phyloP scores from a whole-genome alignment of 2,888 invertebrate genomes.

The Scaptomyza parva region DNA sequence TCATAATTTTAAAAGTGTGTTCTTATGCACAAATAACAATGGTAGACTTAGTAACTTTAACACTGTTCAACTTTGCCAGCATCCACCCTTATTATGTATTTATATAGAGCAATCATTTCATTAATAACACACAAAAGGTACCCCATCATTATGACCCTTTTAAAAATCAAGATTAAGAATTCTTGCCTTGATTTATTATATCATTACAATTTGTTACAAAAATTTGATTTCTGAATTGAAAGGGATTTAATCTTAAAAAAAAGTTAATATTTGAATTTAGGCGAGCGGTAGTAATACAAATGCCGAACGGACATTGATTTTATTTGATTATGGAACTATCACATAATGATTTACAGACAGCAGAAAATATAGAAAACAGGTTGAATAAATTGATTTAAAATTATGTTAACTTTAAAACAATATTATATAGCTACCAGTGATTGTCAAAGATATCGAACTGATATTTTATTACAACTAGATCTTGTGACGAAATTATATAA shows the following conservation, averaged over 20 bases:
- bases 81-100: slow-evolving; percentile 65
- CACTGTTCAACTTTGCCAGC: slow-evolving; percentile 32
- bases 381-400: too few relatives aligned
- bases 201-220: slow-evolving; percentile 61
- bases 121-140: slow-evolving; percentile 49
- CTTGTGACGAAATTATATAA: too few relatives aligned
- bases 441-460: too few relatives aligned
- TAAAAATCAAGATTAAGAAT: slow-evolving; percentile 35
- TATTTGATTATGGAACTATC: too few relatives aligned
- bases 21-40: slow-evolving; percentile 23
- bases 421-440: too few relatives aligned
- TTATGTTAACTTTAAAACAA: too few relatives aligned
- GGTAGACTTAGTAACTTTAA: slow-evolving; percentile 7
- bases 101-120: slow-evolving; percentile 64
- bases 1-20: slow-evolving; percentile 26
- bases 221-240: slow-evolving; percentile 45
- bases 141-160: slow-evolving; percentile 69
- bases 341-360: too few relatives aligned
- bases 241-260: neutral
- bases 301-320: too few relatives aligned
- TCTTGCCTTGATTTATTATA: slow-evolving; percentile 59
- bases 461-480: too few relatives aligned
- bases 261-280: too few relatives aligned
- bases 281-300: neutral
- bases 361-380: too few relatives aligned